These are phyloP conservation scores for Thereva nobilitata DNA, from an alignment of 2,888 invertebrate species.

Conservation along the genomic window DNA sequence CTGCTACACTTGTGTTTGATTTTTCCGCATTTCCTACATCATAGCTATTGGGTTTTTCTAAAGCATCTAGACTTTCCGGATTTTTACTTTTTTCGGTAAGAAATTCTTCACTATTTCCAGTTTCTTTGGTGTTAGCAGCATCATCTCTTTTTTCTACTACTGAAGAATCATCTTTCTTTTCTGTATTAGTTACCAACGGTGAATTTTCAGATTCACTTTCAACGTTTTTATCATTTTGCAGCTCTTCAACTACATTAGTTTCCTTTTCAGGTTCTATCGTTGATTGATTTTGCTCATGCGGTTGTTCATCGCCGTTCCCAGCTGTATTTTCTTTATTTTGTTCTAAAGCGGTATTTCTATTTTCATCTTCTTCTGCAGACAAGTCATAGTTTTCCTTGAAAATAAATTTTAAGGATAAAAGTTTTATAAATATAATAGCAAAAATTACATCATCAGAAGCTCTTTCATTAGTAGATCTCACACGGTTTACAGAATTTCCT, in stretches of 20 bases:
- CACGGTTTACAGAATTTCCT: conserved; percentile 43
- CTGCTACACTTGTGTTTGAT: not conserved
- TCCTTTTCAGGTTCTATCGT: conserved; percentile 6
- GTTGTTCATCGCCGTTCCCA: conserved; percentile 7
- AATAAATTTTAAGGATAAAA: not conserved
- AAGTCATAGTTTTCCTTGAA: conserved; percentile 28
- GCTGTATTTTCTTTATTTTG: conserved; percentile 5
- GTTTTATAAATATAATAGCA: not conserved
- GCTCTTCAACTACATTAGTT: not conserved
- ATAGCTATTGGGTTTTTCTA: not conserved
- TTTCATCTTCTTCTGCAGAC: conserved; percentile 40
- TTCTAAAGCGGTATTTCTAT: conserved; percentile 7
- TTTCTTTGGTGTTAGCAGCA: not conserved
- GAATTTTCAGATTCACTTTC: not conserved
- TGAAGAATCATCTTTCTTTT: not conserved
- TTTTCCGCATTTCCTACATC: not conserved
- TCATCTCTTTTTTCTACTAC: not conserved
- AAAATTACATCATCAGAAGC: conserved; percentile 43
- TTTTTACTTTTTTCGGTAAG: not conserved
- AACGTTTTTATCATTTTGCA: not conserved
- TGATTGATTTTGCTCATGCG: not conserved
- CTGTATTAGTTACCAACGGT: too few relatives aligned
- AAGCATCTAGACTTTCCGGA: not conserved
- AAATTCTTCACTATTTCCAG: not conserved
- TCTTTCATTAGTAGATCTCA: conserved; percentile 7